phyloP scores from a whole-genome alignment of 2,113 vertebrate genomes.

The Hoplias malabaricus region DNA sequence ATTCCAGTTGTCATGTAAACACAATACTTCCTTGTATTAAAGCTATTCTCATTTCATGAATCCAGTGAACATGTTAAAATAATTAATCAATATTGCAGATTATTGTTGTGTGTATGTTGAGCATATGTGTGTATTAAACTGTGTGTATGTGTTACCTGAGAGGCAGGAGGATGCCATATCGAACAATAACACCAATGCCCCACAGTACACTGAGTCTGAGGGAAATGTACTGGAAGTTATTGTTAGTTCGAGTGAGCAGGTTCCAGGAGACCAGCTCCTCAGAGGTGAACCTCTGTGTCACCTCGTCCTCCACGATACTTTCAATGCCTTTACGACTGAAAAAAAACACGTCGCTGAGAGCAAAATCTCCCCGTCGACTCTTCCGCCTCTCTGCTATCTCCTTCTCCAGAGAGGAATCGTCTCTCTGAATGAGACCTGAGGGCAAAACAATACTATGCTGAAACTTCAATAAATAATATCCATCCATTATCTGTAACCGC shows the following conservation, averaged over 20 bases:
- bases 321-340: constrained; percentile 91
- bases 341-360: constrained; percentile 90
- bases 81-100: too few relatives aligned
- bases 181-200: constrained; percentile 83
- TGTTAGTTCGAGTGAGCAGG: constrained; percentile 91
- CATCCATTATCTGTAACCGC: too few relatives aligned
- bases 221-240: constrained; percentile 92
- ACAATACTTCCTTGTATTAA: too few relatives aligned
- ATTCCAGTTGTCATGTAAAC: too few relatives aligned
- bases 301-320: constrained; percentile 94
- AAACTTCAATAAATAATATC: too few relatives aligned
- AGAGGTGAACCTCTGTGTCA: constrained; percentile 92
- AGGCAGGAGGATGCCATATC: constrained; percentile 90
- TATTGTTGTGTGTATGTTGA: not conserved
- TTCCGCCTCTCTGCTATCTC: constrained; percentile 81
- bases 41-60: too few relatives aligned
- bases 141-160: constrained; percentile 80
- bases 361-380: constrained; percentile 79
- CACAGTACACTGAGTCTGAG: constrained; percentile 84
- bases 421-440: constrained; percentile 89
- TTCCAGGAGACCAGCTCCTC: constrained; percentile 97
- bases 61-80: too few relatives aligned
- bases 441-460: not conserved
- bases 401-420: constrained; percentile 86
- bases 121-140: too few relatives aligned